Conservation (phyloP, 2,888 invertebrate species). For the Schizotus pectinicornis region DNA sequence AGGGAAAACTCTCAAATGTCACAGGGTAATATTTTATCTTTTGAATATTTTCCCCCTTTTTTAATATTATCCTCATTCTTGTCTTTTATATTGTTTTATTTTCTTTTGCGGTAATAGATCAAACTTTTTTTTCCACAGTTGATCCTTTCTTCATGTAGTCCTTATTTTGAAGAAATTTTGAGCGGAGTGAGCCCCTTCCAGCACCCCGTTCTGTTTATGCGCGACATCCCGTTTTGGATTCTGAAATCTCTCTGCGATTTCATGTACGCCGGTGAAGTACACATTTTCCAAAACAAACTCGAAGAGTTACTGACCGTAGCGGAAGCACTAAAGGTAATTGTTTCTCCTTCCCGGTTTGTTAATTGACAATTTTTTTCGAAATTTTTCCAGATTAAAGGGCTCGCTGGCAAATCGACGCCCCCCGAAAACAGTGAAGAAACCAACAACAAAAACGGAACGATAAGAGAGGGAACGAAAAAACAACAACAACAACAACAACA, state of each 20-base stretch:
- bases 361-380: conserved; percentile 2
- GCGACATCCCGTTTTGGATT: conserved; percentile 60
- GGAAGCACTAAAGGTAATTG: conserved; percentile 56
- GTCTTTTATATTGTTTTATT: neutral
- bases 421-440: conserved; percentile 18
- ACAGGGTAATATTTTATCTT: conserved; percentile 53
- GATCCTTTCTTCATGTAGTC: conserved; percentile 61
- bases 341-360: neutral
- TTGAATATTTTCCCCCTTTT: neutral
- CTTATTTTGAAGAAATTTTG: conserved; percentile 61
- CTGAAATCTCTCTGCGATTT: conserved; percentile 61
- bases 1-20: conserved; percentile 62
- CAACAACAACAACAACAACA: conserved; percentile 10
- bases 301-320: conserved; percentile 59
- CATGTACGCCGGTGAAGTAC: conserved; percentile 63
- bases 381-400: conserved; percentile 55
- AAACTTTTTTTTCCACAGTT: conserved; percentile 54
- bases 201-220: conserved; percentile 61
- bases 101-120: conserved; percentile 1
- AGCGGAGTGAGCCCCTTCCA: conserved; percentile 57
- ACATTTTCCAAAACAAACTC: conserved; percentile 59
- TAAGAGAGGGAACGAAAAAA: neutral
- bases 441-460: conserved; percentile 2
- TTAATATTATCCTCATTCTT: neutral
- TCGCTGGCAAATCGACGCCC: conserved; percentile 42